A percentile compares a stretch with the other conserved stretches of the same genome.
These are phyloP conservation scores for Pogonophryne albipinna DNA, from an alignment of 2,797 vertebrate genomes.

Conservation along the genomic window DNA sequence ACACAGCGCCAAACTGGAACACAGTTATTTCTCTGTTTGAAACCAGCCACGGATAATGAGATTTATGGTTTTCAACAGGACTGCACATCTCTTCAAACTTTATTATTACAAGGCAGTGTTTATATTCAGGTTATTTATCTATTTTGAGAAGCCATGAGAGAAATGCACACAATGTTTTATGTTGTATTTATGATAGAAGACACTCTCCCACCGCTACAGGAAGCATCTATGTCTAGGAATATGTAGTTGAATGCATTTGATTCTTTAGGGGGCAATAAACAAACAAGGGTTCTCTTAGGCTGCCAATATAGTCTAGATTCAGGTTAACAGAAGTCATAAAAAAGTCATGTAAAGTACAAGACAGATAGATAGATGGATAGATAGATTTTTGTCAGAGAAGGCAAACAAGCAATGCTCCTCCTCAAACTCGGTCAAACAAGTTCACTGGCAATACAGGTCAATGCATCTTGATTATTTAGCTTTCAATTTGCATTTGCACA, in stretches of 20 bases:
- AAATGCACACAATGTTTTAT: neutral
- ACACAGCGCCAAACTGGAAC: constrained; percentile 53
- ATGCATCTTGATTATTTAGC: neutral
- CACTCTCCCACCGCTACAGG: neutral
- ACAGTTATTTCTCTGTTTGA: constrained; percentile 34
- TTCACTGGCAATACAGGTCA: neutral
- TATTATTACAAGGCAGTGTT: constrained; percentile 13
- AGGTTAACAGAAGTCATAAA: neutral
- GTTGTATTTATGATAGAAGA: neutral
- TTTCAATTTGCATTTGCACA: too few relatives aligned
- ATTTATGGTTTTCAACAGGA: constrained; percentile 36
- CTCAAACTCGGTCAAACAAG: too few relatives aligned
- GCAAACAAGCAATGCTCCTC: neutral
- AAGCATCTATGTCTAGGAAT: neutral
- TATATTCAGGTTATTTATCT: constrained; percentile 7
- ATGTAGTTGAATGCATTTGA: neutral
- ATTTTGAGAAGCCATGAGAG: neutral
- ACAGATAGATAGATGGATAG: neutral
- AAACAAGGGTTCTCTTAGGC: neutral
- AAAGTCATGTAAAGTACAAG: neutral
- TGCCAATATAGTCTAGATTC: neutral
- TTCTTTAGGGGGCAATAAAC: neutral
- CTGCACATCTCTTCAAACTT: constrained; percentile 11
- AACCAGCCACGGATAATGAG: constrained; percentile 40
- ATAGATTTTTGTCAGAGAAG: neutral